Evolutionary conservation across 53 echinoderm and acorn worm genomes (phyloP).

Genomic region (Patiria pectinifera): DNA sequence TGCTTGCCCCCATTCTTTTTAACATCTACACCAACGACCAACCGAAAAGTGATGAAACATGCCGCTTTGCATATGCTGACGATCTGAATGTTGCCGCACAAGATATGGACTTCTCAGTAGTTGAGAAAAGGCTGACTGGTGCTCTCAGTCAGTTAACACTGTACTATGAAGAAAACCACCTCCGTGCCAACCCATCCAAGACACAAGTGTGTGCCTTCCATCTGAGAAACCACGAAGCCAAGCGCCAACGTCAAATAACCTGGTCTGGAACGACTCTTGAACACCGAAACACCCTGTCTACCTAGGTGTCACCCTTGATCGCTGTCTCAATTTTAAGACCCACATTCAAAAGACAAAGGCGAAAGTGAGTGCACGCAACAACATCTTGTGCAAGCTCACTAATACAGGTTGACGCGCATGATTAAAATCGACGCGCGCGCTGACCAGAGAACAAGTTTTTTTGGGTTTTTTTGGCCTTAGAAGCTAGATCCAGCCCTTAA

Average conservation of each 20-base stretch:
- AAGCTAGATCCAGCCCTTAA: too few relatives aligned
- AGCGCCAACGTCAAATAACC: conserved; percentile 43
- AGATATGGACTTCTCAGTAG: conserved; percentile 17
- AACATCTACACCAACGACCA: conserved; percentile 70
- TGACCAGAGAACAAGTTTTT: too few relatives aligned
- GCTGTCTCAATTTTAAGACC: conserved; percentile 26
- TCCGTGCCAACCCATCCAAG: conserved; percentile 58
- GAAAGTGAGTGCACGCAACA: conserved; percentile 52
- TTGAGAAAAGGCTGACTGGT: conserved; percentile 36
- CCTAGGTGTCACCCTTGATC: conserved; percentile 47
- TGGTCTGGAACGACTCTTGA: conserved; percentile 30
- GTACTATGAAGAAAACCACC: conserved; percentile 58
- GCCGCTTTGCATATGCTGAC: conserved; percentile 63
- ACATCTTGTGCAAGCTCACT: conserved; percentile 49
- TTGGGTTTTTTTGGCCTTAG: too few relatives aligned
- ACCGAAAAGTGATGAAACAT: conserved; percentile 32
- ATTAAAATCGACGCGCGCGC: too few relatives aligned
- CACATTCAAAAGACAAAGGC: conserved; percentile 52
- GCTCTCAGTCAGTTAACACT: conserved; percentile 19
- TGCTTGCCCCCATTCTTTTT: conserved; percentile 65
- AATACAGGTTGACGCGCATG: too few relatives aligned
- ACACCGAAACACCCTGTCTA: neutral
- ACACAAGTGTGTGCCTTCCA: conserved; percentile 65
- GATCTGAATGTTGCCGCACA: conserved; percentile 55
- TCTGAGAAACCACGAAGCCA: conserved; percentile 51